A percentile compares a stretch with the other conserved stretches of the same genome.
Conservation (phyloP, 37 sponge, comb jelly and placozoan species). For the Ephydatia muelleri region DNA sequence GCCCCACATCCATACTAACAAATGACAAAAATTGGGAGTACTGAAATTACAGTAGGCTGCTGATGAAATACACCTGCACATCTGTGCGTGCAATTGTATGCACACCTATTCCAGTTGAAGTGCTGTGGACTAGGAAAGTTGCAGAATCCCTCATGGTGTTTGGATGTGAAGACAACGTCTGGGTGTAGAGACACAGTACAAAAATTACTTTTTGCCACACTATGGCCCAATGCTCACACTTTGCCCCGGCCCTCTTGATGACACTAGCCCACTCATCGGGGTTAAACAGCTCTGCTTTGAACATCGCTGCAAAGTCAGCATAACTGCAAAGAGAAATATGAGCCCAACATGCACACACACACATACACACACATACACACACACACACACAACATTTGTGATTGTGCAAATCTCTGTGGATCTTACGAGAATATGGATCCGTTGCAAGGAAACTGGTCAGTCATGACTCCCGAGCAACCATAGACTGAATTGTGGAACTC, state of each 20-base stretch:
- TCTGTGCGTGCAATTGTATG: not conserved
- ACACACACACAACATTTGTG: not conserved
- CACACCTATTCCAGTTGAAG: slow-evolving; percentile 82
- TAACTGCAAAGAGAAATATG: slow-evolving; percentile 43
- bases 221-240: slow-evolving; percentile 44
- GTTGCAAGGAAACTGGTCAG: slow-evolving; percentile 55
- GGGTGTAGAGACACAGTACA: too few relatives aligned
- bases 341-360: too few relatives aligned
- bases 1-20: slow-evolving; percentile 59
- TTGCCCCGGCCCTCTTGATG: slow-evolving; percentile 82
- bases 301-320: slow-evolving; percentile 87
- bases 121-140: slow-evolving; percentile 71
- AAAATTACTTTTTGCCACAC: too few relatives aligned
- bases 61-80: too few relatives aligned
- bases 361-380: not conserved
- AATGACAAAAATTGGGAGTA: not conserved
- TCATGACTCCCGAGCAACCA: slow-evolving; percentile 75
- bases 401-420: too few relatives aligned
- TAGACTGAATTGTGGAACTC: slow-evolving; percentile 73
- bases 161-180: slow-evolving; percentile 83
- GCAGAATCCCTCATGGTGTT: slow-evolving; percentile 88
- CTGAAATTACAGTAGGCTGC: too few relatives aligned
- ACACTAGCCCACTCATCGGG: slow-evolving; percentile 78
- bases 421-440: not conserved
- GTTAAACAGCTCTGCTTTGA: slow-evolving; percentile 76